phyloP scores from a whole-genome alignment of 2,797 vertebrate species.

The Pelobates cultripes region DNA sequence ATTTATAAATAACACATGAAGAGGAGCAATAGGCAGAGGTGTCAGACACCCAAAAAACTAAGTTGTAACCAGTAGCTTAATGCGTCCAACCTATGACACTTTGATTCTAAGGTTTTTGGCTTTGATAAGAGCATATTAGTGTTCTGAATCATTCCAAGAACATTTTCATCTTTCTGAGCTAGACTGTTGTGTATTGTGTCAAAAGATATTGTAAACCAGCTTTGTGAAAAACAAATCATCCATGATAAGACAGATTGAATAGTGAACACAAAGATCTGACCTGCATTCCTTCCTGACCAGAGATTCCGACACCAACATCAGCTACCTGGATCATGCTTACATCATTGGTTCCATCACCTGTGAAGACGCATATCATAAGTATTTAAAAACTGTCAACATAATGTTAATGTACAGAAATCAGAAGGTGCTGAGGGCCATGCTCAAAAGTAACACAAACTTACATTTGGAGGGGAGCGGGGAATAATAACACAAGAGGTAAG shows the following conservation, averaged over 20 bases:
- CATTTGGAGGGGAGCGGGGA: too few relatives aligned
- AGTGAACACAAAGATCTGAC: constrained; percentile 67
- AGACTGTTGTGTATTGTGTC: neutral
- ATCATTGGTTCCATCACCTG: constrained; percentile 97
- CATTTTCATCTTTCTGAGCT: neutral
- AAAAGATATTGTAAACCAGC: neutral
- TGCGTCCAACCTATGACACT: too few relatives aligned
- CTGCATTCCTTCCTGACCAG: constrained; percentile 98
- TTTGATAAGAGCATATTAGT: neutral
- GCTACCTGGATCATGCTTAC: constrained; percentile 99
- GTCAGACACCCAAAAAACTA: too few relatives aligned
- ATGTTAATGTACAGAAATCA: too few relatives aligned
- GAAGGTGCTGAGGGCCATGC: too few relatives aligned
- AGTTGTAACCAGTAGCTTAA: too few relatives aligned
- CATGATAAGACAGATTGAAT: neutral
- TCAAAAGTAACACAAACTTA: too few relatives aligned
- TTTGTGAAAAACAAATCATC: neutral
- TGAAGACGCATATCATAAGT: constrained; percentile 37
- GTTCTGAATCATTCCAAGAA: neutral
- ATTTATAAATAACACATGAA: too few relatives aligned
- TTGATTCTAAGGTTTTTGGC: neutral
- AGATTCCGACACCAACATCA: constrained; percentile 96
- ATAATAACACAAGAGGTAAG: too few relatives aligned
- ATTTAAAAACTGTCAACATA: too few relatives aligned
- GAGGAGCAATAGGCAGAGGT: too few relatives aligned